Base-by-base conservation (phyloP, 2,888 invertebrate species). In the Ptycholaimellus sp. region DNA sequence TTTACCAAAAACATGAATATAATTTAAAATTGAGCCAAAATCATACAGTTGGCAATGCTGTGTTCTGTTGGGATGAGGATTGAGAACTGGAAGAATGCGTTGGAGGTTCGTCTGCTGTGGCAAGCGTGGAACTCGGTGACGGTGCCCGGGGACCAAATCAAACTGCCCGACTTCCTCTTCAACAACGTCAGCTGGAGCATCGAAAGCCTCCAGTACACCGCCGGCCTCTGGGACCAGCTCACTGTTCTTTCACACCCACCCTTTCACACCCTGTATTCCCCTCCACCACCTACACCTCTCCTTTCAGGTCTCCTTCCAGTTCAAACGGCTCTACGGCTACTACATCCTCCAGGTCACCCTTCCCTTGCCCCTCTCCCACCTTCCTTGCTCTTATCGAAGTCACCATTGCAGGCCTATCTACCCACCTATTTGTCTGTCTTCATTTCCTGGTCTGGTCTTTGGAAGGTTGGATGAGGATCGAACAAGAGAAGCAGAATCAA, bases 341-440 rank as follows among this genome's bases (percentile, higher is more conserved):
- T 54, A 54, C 40, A 49, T 54, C 9, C 46, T 54, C 3, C 54
- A 54, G 44, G 49, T 54, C 52, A 53, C 52, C 40, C 44, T 54
- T 5, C 53, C 53, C 5, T n/a, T n/a, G n/a, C n/a, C n/a, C n/a
- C n/a, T n/a, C n/a, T n/a, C n/a, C n/a, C n/a, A n/a, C n/a, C n/a
- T n/a, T n/a, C n/a, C n/a, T n/a, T n/a, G n/a, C n/a, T n/a, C n/a
- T n/a, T n/a, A n/a, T n/a, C n/a, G n/a, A n/a, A n/a, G n/a, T n/a
- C n/a, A n/a, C n/a, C n/a, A n/a, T n/a, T n/a, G n/a, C n/a, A n/a
- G n/a, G n/a, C n/a, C n/a, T n/a, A n/a, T n/a, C n/a, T n/a, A n/a
- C n/a, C n/a, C n/a, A n/a, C n/a, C n/a, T n/a, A n/a, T n/a, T n/a
- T n/a, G n/a, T n/a, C n/a, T n/a, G n/a, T 44, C 2, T 44, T 39